These are phyloP conservation scores for Phycodurus eques DNA, from an alignment of 2,113 vertebrate genomes.

Conservation along the genomic window DNA sequence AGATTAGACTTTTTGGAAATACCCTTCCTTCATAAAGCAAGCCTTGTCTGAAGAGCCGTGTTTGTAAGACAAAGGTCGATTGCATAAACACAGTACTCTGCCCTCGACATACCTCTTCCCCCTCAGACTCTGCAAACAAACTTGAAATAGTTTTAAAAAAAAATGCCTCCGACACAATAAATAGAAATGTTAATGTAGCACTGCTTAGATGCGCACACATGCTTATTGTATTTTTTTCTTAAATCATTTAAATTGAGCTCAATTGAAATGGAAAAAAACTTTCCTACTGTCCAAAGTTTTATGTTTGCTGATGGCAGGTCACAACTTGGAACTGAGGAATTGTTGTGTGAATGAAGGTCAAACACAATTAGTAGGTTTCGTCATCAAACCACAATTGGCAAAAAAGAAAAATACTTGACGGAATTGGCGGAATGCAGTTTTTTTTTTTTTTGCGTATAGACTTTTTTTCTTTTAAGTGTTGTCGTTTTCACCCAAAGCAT, in stretches of 20 bases:
- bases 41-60: slow-evolving; percentile 18
- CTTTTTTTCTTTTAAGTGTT: background rate
- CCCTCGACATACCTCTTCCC: slow-evolving; percentile 13
- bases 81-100: slow-evolving; percentile 11
- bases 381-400: slow-evolving; percentile 8
- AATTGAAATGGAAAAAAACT: background rate
- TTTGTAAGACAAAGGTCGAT: slow-evolving; percentile 31
- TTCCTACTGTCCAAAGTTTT: no score
- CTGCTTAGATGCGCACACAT: background rate
- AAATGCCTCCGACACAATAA: background rate
- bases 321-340: background rate
- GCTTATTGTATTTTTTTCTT: no score
- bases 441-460: slow-evolving; percentile 12
- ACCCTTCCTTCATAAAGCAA: slow-evolving; percentile 33
- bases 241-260: background rate
- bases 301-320: background rate
- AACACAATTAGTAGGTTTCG: background rate
- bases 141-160: no score
- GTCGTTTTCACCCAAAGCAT: slow-evolving; percentile 50
- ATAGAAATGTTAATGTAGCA: no score
- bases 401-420: slow-evolving; percentile 1
- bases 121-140: background rate
- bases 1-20: slow-evolving; percentile 34
- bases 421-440: slow-evolving; percentile 26
- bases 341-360: background rate